Evolutionary conservation across 2,113 vertebrate species (phyloP), one percentile per base, ranked within the genome.

Genomic region (Ageneiosus marmoratus): DNA sequence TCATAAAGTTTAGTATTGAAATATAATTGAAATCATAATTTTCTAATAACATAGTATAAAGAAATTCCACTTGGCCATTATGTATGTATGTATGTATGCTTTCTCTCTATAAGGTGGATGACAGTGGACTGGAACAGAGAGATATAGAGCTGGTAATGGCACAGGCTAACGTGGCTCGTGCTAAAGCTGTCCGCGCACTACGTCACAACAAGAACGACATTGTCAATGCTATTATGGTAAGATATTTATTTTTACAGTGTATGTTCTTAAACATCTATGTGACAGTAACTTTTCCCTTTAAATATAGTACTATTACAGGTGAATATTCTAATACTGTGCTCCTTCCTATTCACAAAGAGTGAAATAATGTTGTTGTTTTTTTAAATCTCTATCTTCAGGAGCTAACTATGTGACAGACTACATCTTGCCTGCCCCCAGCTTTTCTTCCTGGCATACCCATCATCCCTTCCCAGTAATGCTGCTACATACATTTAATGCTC

Each of bases 71-170:
- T 27, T 73, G 27, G n/a, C 15, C 63, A 72, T 15, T 3, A 50
- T 24, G 24, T 29, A 22, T 41, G 22, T 67, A 67, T 46, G 20
- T 16, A 44, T 41, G n/a, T 81, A 22, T 77, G 24, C 27, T 85
- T 51, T 80, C 44, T 85, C 18, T 85, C 46, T 5, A 4, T 3
- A 89, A 98, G 97, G 94, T 97, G 92, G 98, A 99, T 0, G 96
- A 97, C 88, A 94, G 94, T 0, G 97, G 97, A 27, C 92, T 99
- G 87, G 97, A 99, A 91, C 95, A 96, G 80, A 89, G 96, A 46
- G 97, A 99, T 87, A 98, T 99, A 0, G 97, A 98, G 91, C 92
- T 99, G 91, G 98, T 98, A 85, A 99, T 99, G 97, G 97, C 97
- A 0, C 97, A 99, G 87, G 98, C 97, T 89, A 99, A 97, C 0